Percentiles rank a stretch among this genome's conserved stretches.
Conservation (phyloP, 2,797 vertebrate species). For the Coregonus ussuriensis region DNA sequence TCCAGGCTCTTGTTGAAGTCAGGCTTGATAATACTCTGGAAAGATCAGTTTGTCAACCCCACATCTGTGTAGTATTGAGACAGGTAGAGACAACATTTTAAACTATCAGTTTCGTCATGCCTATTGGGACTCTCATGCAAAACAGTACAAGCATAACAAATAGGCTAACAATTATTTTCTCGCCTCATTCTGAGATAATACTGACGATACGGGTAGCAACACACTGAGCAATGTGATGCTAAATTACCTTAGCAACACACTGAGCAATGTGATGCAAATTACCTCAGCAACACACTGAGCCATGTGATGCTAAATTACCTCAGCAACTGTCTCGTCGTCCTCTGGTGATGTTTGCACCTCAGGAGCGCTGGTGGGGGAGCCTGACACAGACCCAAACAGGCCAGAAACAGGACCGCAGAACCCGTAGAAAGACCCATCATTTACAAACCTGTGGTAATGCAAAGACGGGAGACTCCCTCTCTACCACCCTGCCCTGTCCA, state of each 20-base stretch:
- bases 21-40: neutral
- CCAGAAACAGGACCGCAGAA: slow-evolving; percentile 42
- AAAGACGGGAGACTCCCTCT: neutral
- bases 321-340: slow-evolving; percentile 39
- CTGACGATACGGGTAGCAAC: neutral
- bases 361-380: slow-evolving; percentile 44
- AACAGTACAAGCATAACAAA: too few relatives aligned
- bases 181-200: too few relatives aligned
- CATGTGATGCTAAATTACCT: slow-evolving; percentile 47
- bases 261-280: too few relatives aligned
- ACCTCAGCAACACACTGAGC: neutral
- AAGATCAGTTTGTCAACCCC: slow-evolving; percentile 40
- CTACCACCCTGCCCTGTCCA: neutral
- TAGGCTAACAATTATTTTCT: too few relatives aligned
- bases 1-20: slow-evolving; percentile 67
- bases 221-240: neutral
- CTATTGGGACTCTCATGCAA: neutral
- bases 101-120: too few relatives aligned
- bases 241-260: slow-evolving; percentile 57
- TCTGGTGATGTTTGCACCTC: slow-evolving; percentile 29
- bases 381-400: slow-evolving; percentile 33
- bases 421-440: slow-evolving; percentile 34
- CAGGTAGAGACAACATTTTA: slow-evolving; percentile 60
- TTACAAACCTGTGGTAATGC: neutral
- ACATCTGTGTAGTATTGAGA: slow-evolving; percentile 68